phyloP scores from a whole-genome alignment of 2,888 invertebrate genomes.

The Dasysyrphus albostriatus region DNA sequence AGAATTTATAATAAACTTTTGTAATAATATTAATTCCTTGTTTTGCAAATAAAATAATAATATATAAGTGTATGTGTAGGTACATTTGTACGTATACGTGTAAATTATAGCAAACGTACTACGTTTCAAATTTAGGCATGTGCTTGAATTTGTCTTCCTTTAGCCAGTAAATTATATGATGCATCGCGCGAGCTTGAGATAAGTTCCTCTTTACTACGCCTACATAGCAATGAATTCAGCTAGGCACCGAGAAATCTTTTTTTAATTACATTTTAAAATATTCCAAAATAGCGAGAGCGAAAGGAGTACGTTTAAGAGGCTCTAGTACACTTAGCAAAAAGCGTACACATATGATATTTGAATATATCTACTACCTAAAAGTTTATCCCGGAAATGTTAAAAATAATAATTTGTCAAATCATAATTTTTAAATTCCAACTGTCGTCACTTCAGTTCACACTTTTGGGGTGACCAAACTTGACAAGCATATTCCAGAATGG shows the following conservation, averaged over 20 bases:
- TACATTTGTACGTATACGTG: neutral
- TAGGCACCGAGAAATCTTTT: constrained; percentile 47
- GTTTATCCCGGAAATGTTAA: too few relatives aligned
- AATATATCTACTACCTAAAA: too few relatives aligned
- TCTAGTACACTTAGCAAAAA: neutral
- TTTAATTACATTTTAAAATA: constrained; percentile 69
- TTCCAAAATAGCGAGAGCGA: constrained; percentile 8
- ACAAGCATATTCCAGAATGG: too few relatives aligned
- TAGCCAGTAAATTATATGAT: neutral
- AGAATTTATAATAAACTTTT: constrained; percentile 48
- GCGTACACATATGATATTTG: too few relatives aligned
- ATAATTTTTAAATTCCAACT: too few relatives aligned
- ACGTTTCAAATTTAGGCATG: constrained; percentile 4
- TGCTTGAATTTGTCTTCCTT: constrained; percentile 2
- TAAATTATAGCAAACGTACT: neutral
- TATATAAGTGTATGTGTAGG: too few relatives aligned
- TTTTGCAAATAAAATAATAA: constrained; percentile 14
- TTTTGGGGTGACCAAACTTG: too few relatives aligned
- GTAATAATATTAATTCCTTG: constrained; percentile 27
- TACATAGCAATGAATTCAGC: neutral
- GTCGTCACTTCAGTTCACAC: too few relatives aligned
- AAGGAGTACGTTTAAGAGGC: constrained; percentile 9
- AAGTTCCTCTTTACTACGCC: neutral
- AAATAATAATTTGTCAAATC: too few relatives aligned
- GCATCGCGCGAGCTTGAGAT: neutral